These are phyloP conservation scores for Dendrolimus kikuchii DNA, from an alignment of 1,140 invertebrate genomes.

Conservation along the genomic window DNA sequence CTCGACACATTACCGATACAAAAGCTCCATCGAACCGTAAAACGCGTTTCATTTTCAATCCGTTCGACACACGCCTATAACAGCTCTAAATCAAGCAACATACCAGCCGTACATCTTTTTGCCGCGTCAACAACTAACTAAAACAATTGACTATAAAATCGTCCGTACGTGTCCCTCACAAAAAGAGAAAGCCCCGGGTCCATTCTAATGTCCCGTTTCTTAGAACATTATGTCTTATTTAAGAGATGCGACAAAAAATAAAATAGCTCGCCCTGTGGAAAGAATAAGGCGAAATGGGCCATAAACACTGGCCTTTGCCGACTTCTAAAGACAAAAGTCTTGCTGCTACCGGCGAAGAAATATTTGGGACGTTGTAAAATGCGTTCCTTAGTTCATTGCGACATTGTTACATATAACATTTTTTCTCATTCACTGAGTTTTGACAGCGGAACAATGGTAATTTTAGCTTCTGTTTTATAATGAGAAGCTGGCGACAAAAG, in stretches of 20 bases:
- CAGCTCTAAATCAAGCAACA: slow-evolving; percentile 26
- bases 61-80: slow-evolving; percentile 20
- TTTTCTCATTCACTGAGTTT: slow-evolving; percentile 51
- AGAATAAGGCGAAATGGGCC: slow-evolving; percentile 53
- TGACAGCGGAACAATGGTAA: slow-evolving; percentile 49
- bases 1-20: slow-evolving; percentile 24
- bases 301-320: slow-evolving; percentile 35
- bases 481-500: slow-evolving; percentile 36
- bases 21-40: slow-evolving; percentile 24
- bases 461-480: slow-evolving; percentile 49
- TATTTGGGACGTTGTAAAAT: slow-evolving; percentile 57
- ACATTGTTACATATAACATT: slow-evolving; percentile 47
- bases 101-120: slow-evolving; percentile 32
- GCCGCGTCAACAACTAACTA: slow-evolving; percentile 45
- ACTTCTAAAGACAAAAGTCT: slow-evolving; percentile 52
- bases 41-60: slow-evolving; percentile 29
- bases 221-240: slow-evolving; percentile 68
- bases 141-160: slow-evolving; percentile 67
- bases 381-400: slow-evolving; percentile 43
- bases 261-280: slow-evolving; percentile 43
- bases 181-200: slow-evolving; percentile 56
- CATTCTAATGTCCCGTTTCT: slow-evolving; percentile 63
- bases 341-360: slow-evolving; percentile 47
- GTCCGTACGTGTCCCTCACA: slow-evolving; percentile 46
- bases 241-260: slow-evolving; percentile 53